Evolutionary conservation across 2,797 vertebrate species (phyloP).

Genomic region (Sciurus carolinensis): DNA sequence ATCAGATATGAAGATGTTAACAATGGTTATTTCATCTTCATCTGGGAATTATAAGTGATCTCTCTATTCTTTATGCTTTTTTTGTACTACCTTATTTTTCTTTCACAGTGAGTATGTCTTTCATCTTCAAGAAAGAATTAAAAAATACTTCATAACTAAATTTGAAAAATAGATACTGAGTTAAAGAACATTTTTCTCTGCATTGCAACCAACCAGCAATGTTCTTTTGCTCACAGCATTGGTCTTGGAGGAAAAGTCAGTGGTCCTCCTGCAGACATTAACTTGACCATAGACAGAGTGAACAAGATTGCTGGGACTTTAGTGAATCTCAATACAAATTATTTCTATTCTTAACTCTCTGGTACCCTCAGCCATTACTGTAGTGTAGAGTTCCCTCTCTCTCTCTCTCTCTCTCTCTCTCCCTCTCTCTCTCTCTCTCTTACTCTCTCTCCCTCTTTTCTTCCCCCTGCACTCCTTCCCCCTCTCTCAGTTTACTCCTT

Average conservation of each 20-base stretch:
- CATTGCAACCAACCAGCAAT: neutral
- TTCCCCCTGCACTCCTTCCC: neutral
- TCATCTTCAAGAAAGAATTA: constrained; percentile 40
- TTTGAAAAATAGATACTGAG: neutral
- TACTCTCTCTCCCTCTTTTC: no score
- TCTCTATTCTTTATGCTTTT: constrained; percentile 34
- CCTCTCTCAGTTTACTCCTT: neutral
- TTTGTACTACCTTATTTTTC: neutral
- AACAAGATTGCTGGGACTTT: neutral
- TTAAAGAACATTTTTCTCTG: constrained; percentile 20
- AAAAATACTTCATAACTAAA: constrained; percentile 55
- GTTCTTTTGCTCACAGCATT: neutral
- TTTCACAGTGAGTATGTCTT: constrained; percentile 1
- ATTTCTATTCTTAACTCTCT: constrained; percentile 32
- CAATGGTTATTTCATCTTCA: neutral
- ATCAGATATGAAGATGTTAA: neutral
- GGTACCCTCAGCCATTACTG: neutral
- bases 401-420: no score
- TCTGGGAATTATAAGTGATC: constrained; percentile 2
- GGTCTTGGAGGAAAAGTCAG: neutral
- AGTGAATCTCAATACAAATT: neutral
- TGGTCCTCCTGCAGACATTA: neutral
- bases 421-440: neutral
- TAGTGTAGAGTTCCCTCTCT: neutral
- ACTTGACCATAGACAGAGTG: neutral